These are phyloP conservation scores for Genyomyrus donnyi DNA, from an alignment of 2,113 vertebrate species.

Conservation along the genomic window DNA sequence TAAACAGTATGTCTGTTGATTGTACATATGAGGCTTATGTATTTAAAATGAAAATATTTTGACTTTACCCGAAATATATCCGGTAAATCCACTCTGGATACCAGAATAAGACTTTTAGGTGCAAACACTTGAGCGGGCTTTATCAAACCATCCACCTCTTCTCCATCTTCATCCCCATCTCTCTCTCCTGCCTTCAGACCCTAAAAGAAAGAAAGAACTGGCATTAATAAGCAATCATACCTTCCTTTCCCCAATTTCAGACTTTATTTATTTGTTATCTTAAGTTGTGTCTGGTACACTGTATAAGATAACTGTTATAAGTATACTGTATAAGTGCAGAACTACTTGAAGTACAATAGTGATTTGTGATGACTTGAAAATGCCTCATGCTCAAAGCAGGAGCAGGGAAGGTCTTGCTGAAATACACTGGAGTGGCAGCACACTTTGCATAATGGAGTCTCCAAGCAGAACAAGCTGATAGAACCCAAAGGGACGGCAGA, in stretches of 20 bases:
- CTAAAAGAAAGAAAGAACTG: constrained; percentile 48
- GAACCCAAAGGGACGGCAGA: not conserved
- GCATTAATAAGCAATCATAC: not conserved
- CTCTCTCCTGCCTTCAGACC: constrained; percentile 74
- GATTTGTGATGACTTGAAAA: not conserved
- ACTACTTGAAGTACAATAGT: not conserved
- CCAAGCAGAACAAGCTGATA: not conserved
- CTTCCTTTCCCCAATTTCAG: not conserved
- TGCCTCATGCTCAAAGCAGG: not conserved
- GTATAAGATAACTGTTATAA: not conserved
- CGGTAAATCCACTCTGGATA: constrained; percentile 91
- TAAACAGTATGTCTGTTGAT: not conserved
- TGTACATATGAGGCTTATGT: not conserved
- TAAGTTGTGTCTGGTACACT: not conserved
- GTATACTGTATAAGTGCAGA: too few relatives aligned
- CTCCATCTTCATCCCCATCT: constrained; percentile 80
- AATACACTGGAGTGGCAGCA: not conserved
- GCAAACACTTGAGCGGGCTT: constrained; percentile 94
- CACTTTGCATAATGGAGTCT: not conserved
- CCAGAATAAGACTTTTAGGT: constrained; percentile 94
- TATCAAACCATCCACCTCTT: constrained; percentile 80
- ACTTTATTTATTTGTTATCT: not conserved
- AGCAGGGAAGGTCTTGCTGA: not conserved
- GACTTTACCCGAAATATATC: constrained; percentile 94
- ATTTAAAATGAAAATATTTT: not conserved